phyloP scores from a whole-genome alignment of 2,888 invertebrate genomes.

The Platycheirus albimanus region DNA sequence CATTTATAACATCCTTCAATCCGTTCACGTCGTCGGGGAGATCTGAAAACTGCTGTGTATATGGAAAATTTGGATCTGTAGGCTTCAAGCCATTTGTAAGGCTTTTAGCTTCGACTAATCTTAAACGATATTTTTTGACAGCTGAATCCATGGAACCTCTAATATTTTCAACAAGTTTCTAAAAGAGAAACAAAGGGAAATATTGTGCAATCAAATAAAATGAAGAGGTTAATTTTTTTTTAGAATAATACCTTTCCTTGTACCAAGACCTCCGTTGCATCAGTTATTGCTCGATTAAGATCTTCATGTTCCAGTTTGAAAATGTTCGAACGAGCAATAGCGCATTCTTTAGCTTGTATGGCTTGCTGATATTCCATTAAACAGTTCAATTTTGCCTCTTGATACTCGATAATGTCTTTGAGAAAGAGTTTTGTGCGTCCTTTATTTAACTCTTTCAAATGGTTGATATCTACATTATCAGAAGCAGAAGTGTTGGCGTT shows the following conservation, averaged over 20 bases:
- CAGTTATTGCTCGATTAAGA: slow-evolving; percentile 73
- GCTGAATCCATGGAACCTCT: slow-evolving; percentile 78
- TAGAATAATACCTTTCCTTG: slow-evolving; percentile 75
- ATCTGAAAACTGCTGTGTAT: slow-evolving; percentile 83
- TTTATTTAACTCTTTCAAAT: slow-evolving; percentile 77
- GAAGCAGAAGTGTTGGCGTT: neutral
- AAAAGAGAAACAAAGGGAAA: too few relatives aligned
- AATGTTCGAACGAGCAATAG: slow-evolving; percentile 76
- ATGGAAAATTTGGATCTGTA: slow-evolving; percentile 84
- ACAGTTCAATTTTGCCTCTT: slow-evolving; percentile 77
- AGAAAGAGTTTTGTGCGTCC: slow-evolving; percentile 75
- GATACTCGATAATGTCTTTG: slow-evolving; percentile 77
- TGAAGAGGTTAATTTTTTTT: neutral
- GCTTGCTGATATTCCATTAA: slow-evolving; percentile 78
- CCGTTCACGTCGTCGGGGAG: slow-evolving; percentile 84
- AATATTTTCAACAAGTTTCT: slow-evolving; percentile 82
- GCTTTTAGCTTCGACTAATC: slow-evolving; percentile 84
- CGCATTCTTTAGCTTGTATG: slow-evolving; percentile 76
- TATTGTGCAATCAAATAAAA: slow-evolving; percentile 25
- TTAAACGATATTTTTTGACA: slow-evolving; percentile 83
- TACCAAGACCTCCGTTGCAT: slow-evolving; percentile 77
- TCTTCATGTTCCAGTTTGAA: slow-evolving; percentile 76
- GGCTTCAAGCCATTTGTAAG: slow-evolving; percentile 85
- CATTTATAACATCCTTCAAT: slow-evolving; percentile 84
- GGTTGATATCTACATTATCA: slow-evolving; percentile 76